phyloP scores from a whole-genome alignment of 2,797 vertebrate genomes.

The Podarcis siculus region DNA sequence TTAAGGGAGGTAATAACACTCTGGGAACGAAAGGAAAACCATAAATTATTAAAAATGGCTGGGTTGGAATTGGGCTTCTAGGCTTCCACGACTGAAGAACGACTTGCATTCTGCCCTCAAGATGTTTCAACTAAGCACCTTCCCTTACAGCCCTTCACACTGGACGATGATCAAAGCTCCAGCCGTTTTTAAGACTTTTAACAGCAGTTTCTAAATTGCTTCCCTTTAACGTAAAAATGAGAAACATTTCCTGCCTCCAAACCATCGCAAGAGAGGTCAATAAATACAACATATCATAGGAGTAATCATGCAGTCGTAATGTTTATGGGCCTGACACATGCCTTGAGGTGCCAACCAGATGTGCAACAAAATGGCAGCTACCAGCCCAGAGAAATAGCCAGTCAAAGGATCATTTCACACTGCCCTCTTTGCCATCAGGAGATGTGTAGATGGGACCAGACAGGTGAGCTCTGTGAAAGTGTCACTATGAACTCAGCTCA shows the following conservation, averaged over 20 bases:
- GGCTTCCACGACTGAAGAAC: slow-evolving; percentile 63
- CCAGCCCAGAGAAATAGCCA: background rate
- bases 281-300: background rate
- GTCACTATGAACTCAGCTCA: no score
- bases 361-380: background rate
- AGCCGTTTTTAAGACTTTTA: slow-evolving; percentile 49
- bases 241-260: background rate
- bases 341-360: background rate
- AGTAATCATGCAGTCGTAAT: background rate
- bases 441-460: background rate
- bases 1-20: slow-evolving; percentile 74
- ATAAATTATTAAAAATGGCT: slow-evolving; percentile 72
- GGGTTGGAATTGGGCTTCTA: slow-evolving; percentile 56
- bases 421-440: background rate
- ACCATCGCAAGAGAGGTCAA: background rate
- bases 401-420: background rate
- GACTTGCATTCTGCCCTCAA: slow-evolving; percentile 46
- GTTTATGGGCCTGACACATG: background rate
- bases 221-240: background rate
- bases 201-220: slow-evolving; percentile 33
- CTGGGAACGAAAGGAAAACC: slow-evolving; percentile 64
- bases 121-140: slow-evolving; percentile 45
- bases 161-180: background rate
- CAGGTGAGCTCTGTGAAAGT: background rate
- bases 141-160: slow-evolving; percentile 40